phyloP scores from a whole-genome alignment of 2,797 vertebrate species.

The Notoglanidium macrostoma region DNA sequence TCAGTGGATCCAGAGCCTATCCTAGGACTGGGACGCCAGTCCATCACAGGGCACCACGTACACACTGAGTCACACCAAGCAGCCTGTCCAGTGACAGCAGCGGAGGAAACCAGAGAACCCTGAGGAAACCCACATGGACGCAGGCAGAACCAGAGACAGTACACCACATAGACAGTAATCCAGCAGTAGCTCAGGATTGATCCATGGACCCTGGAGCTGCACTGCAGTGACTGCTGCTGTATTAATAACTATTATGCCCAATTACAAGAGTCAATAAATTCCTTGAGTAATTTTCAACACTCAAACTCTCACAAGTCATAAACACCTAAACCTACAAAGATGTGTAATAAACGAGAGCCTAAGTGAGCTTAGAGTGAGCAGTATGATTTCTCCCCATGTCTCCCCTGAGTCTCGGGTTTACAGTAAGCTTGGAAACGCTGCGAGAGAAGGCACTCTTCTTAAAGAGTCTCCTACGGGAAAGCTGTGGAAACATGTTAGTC shows the following conservation, averaged over 20 bases:
- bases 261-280: neutral
- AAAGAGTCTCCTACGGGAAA: constrained; percentile 49
- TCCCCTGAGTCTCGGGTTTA: constrained; percentile 49
- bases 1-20: neutral
- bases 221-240: neutral
- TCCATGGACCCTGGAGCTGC: neutral
- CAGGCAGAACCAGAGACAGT: neutral
- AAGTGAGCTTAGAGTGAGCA: constrained; percentile 12
- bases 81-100: neutral
- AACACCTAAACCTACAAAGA: constrained; percentile 38
- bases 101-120: neutral
- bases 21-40: neutral
- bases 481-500: constrained; percentile 55
- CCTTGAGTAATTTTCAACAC: neutral
- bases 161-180: neutral
- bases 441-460: constrained; percentile 42
- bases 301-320: neutral
- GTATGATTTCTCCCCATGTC: constrained; percentile 36
- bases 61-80: neutral
- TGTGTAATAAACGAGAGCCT: constrained; percentile 25
- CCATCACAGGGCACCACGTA: neutral
- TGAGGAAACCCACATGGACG: neutral
- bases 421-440: constrained; percentile 52
- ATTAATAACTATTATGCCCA: neutral
- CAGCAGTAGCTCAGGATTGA: neutral